Evolutionary conservation across 2,888 invertebrate species (phyloP).

Genomic region (Oxystoma pomonae): DNA sequence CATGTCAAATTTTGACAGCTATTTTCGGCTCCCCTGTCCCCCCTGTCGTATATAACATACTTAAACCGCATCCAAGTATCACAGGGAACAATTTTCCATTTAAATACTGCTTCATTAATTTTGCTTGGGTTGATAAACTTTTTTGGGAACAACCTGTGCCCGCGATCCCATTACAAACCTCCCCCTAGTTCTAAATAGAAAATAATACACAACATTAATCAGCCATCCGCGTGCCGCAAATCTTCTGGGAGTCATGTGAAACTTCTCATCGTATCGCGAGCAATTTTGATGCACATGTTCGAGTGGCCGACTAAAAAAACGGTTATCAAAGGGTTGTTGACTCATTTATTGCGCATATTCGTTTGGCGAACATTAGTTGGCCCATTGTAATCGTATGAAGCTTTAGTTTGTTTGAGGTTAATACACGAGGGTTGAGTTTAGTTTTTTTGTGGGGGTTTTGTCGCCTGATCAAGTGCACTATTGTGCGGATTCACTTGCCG

Average conservation of each 20-base stretch:
- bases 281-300: conserved; percentile 29
- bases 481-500: conserved; percentile 34
- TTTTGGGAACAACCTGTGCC: background rate
- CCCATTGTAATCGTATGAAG: background rate
- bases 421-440: background rate
- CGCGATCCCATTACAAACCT: background rate
- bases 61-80: too few relatives aligned
- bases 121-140: too few relatives aligned
- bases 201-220: background rate
- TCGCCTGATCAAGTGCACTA: conserved; percentile 40
- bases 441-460: conserved; percentile 25
- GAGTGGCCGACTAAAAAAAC: conserved; percentile 27
- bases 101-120: too few relatives aligned
- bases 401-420: background rate
- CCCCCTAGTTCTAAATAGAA: background rate
- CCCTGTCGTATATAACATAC: too few relatives aligned
- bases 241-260: conserved; percentile 3
- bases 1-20: too few relatives aligned
- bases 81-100: too few relatives aligned
- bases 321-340: conserved; percentile 31
- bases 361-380: background rate
- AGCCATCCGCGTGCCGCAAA: background rate
- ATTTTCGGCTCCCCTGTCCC: too few relatives aligned
- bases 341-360: conserved; percentile 19
- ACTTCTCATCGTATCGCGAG: background rate